Evolutionary conservation across 2,888 invertebrate genomes (phyloP), one percentile per base, ranked within the genome.

Genomic region (Parnassius orleans): DNA sequence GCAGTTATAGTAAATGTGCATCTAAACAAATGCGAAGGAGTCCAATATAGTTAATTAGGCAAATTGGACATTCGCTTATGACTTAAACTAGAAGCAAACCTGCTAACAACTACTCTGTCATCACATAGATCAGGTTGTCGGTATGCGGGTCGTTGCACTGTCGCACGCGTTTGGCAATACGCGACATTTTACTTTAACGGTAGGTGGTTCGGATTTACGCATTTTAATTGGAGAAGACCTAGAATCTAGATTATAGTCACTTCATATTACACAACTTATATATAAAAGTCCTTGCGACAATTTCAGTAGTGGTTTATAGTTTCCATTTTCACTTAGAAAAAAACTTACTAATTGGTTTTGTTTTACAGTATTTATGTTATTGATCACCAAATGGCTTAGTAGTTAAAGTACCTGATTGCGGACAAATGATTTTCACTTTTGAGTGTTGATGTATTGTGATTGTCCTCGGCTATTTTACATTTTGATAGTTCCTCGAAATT

Each of bases 81-180:
- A 53, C 65, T 69, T 66, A 50, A 2, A 68, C 72, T 73, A 63
- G 15, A 46, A 61, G 63, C 55, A 24, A 63, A 65, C 70, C 69
- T 75, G 71, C 77, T 77, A 83, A 81, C 82, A 84, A 84, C 81
- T 79, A 80, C 76, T 86, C 86, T 81, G 87, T 87, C 87, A 88
- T 88, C 87, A 83, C 83, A 80, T 83, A 83, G 83, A 87, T 83
- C 87, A 84, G 83, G 86, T 84, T 83, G 82, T 73, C 75, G 86
- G 87, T 80, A 85, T 85, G 85, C 86, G 72, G 86, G 84, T 82
- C 86, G 77, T 83, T 84, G 86, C 80, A 73, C 87, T 72, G 78
- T 53, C 74, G 72, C 68, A 67, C 69, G 70, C 76, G 83, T 86
- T 89, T 88, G 87, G 87, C 81, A 88, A 89, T 84, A 83, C 79